A percentile compares a stretch with the other conserved stretches of the same genome.
Conservation (phyloP, 2,888 invertebrate genomes). For the Cyaniris semiargus region DNA sequence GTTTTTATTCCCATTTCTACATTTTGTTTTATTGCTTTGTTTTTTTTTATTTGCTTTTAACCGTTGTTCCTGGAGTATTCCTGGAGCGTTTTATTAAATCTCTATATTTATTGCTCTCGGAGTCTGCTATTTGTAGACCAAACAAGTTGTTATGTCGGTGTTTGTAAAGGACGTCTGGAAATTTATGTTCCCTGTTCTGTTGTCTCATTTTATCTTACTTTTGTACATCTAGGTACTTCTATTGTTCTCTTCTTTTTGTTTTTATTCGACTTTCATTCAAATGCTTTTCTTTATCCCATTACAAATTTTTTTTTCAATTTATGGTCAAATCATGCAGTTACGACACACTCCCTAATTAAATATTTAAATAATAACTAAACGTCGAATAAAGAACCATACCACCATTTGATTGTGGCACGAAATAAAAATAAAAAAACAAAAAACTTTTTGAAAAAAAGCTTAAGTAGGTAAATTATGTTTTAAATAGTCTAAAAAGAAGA, state of each 20-base stretch:
- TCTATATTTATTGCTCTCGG: slow-evolving; percentile 27
- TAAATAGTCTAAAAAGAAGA: too few relatives aligned
- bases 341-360: too few relatives aligned
- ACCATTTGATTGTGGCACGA: too few relatives aligned
- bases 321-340: background rate
- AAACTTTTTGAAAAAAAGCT: too few relatives aligned
- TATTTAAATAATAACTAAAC: too few relatives aligned
- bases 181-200: background rate
- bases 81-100: slow-evolving; percentile 29
- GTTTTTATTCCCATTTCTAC: slow-evolving; percentile 23
- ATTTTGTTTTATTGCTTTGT: slow-evolving; percentile 27
- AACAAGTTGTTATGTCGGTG: slow-evolving; percentile 23
- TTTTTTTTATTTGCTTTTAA: slow-evolving; percentile 32
- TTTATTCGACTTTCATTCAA: background rate
- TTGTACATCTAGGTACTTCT: background rate
- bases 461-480: too few relatives aligned
- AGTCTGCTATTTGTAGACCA: slow-evolving; percentile 27
- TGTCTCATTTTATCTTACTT: background rate
- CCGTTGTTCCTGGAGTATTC: slow-evolving; percentile 16
- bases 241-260: background rate
- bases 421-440: too few relatives aligned
- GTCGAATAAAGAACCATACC: too few relatives aligned
- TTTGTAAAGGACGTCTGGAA: slow-evolving; percentile 21
- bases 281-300: background rate
- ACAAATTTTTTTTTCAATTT: background rate